Conservation (phyloP, 64 coral and sea anemone species). For the Pachyseris speciosa region DNA sequence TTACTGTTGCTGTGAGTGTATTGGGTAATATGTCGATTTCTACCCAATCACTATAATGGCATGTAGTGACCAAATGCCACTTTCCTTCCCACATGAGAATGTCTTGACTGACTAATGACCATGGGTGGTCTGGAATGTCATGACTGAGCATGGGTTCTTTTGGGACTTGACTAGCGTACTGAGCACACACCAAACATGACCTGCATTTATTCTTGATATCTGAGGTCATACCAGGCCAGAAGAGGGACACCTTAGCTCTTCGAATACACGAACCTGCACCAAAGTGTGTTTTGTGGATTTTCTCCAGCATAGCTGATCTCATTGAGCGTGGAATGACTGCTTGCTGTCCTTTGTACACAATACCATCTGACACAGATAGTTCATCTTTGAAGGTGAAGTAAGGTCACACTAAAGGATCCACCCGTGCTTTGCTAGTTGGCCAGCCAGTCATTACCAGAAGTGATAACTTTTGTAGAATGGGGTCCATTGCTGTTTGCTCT, state of each 20-base stretch:
- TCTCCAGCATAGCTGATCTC: constrained; percentile 17
- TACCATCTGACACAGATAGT: background rate
- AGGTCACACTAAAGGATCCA: background rate
- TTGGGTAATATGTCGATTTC: too few relatives aligned
- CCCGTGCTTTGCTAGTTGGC: background rate
- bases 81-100: constrained; percentile 30
- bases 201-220: constrained; percentile 16
- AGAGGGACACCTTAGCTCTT: constrained; percentile 58
- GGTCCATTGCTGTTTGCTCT: constrained; percentile 1
- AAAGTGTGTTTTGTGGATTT: constrained; percentile 8
- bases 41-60: too few relatives aligned
- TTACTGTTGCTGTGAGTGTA: background rate
- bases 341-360: background rate
- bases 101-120: constrained; percentile 16
- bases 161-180: constrained; percentile 12
- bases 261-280: constrained; percentile 20
- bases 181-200: background rate
- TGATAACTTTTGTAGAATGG: background rate
- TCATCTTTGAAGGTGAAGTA: constrained; percentile 35
- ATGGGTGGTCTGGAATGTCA: constrained; percentile 36
- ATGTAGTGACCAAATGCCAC: constrained; percentile 27
- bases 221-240: constrained; percentile 24
- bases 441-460: background rate
- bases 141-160: constrained; percentile 28
- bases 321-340: constrained; percentile 10